phyloP scores from a whole-genome alignment of 2,888 invertebrate genomes.

The Tanaodytes sp. region DNA sequence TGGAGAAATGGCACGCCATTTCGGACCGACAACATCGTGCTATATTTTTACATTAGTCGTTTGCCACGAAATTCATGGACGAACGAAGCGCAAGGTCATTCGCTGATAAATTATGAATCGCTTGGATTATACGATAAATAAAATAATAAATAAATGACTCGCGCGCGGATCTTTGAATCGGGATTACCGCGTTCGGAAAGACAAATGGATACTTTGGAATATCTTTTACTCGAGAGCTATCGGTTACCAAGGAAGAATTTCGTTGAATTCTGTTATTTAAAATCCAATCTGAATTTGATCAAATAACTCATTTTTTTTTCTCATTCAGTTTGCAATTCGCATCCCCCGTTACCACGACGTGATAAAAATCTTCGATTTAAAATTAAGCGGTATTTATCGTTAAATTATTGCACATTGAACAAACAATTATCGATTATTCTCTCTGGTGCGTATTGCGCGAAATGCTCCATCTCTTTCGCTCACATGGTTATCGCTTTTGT shows the following conservation, averaged over 20 bases:
- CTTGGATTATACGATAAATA: no score
- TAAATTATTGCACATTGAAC: slow-evolving; percentile 68
- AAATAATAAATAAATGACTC: no score
- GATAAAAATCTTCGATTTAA: slow-evolving; percentile 53
- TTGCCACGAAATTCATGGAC: slow-evolving; percentile 38
- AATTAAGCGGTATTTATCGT: slow-evolving; percentile 60
- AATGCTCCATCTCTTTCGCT: slow-evolving; percentile 21
- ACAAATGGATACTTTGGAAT: no score
- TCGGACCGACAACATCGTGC: slow-evolving; percentile 18
- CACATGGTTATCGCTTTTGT: slow-evolving; percentile 35
- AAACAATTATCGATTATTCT: slow-evolving; percentile 62
- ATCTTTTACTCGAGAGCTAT: no score
- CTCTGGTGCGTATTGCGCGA: slow-evolving; percentile 61
- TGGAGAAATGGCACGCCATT: slow-evolving; percentile 38
- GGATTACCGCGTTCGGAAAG: no score
- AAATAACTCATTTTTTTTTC: no score
- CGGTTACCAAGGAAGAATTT: no score
- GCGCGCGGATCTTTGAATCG: no score
- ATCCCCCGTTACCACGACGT: slow-evolving; percentile 4
- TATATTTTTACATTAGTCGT: slow-evolving; percentile 31
- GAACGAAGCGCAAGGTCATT: slow-evolving; percentile 40
- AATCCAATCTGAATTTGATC: no score
- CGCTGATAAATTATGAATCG: no score
- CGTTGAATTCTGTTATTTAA: no score
- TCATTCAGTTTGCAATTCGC: not conserved